Conservation (phyloP, 2,888 invertebrate genomes). For the Lamellibrachia satsuma region DNA sequence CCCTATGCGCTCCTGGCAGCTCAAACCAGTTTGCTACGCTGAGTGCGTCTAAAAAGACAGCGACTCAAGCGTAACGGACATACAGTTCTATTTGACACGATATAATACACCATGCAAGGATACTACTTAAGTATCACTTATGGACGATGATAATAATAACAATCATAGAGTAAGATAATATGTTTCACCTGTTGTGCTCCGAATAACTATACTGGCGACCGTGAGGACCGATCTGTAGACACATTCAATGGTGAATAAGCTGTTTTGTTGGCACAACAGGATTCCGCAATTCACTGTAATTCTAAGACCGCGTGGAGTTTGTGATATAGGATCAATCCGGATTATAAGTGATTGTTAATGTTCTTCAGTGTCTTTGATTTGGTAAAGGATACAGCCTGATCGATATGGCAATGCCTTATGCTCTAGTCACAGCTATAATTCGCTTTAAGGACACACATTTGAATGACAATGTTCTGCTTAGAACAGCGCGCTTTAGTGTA, state of each 20-base stretch:
- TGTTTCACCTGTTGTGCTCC: no score
- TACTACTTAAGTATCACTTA: neutral
- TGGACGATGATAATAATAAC: neutral
- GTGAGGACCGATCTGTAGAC: no score
- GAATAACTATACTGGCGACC: no score
- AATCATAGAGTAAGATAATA: neutral
- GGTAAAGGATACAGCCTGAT: neutral
- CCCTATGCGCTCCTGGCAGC: neutral
- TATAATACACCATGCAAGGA: neutral
- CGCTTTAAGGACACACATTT: neutral
- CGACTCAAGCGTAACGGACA: neutral
- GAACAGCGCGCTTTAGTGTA: neutral
- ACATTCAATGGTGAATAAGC: neutral
- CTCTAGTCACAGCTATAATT: neutral
- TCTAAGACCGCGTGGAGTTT: neutral
- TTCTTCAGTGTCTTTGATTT: neutral
- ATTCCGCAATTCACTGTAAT: neutral
- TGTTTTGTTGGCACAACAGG: neutral
- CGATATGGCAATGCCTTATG: neutral
- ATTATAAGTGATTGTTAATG: neutral
- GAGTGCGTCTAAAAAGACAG: neutral
- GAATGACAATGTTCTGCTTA: neutral
- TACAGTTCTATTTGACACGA: neutral
- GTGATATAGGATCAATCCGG: conserved; percentile 9
- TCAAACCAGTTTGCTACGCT: neutral